Conservation (phyloP, 53 echinoderm and acorn worm species). For the Patiria pectinifera region DNA sequence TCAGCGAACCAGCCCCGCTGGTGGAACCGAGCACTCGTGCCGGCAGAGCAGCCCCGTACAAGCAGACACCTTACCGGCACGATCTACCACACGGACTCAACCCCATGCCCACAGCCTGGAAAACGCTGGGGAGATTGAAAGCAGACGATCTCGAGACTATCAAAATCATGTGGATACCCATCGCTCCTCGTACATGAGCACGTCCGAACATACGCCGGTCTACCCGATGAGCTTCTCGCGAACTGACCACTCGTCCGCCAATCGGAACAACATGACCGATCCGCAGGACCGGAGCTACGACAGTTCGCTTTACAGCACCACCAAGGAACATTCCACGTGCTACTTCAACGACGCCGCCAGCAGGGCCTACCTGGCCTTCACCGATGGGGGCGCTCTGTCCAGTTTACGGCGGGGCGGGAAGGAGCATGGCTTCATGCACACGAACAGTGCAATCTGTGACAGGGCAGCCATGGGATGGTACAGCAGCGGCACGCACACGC, state of each 20-base stretch:
- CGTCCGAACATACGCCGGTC: conserved; percentile 36
- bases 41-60: conserved; percentile 65
- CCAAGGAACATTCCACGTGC: conserved; percentile 67
- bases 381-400: conserved; percentile 65
- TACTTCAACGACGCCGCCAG: conserved; percentile 64
- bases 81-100: conserved; percentile 37
- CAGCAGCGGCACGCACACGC: conserved; percentile 70
- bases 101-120: conserved; percentile 53
- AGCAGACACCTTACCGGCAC: conserved; percentile 48
- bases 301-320: conserved; percentile 53
- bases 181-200: conserved; percentile 44
- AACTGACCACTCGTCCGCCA: conserved; percentile 57
- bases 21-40: conserved; percentile 53
- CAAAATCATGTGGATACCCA: conserved; percentile 25
- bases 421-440: conserved; percentile 80
- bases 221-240: conserved; percentile 47
- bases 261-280: conserved; percentile 60
- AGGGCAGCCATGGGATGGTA: conserved; percentile 87
- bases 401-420: conserved; percentile 73
- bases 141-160: conserved; percentile 60
- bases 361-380: conserved; percentile 60
- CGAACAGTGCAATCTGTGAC: conserved; percentile 84
- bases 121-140: conserved; percentile 40
- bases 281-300: conserved; percentile 61
- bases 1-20: conserved; percentile 50